Percentiles rank a stretch among this genome's conserved stretches.
These are phyloP conservation scores for Pantherophis alleghaniensis DNA, from an alignment of 2,797 vertebrate genomes.

Conservation along the genomic window DNA sequence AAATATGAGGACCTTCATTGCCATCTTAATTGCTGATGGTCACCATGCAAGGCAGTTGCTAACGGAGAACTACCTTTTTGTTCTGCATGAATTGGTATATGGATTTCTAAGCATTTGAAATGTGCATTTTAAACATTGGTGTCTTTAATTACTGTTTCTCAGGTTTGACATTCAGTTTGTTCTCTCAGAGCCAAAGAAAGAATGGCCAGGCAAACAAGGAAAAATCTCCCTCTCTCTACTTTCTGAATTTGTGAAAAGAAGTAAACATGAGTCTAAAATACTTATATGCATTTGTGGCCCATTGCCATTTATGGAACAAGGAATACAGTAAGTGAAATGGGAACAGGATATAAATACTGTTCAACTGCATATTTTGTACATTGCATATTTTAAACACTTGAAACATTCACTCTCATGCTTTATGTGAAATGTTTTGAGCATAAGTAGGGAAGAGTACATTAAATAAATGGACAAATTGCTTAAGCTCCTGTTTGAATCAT, in stretches of 20 bases:
- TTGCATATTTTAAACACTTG: not conserved
- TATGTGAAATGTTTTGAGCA: not conserved
- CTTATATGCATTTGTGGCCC: constrained; percentile 91
- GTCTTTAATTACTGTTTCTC: constrained; percentile 26
- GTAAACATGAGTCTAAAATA: constrained; percentile 73
- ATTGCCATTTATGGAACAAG: constrained; percentile 83
- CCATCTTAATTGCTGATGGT: not conserved
- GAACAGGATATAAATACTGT: not conserved
- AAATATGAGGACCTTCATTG: not conserved
- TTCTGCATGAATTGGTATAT: not conserved
- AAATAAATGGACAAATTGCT: not conserved
- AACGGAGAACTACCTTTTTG: not conserved
- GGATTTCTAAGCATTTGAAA: not conserved
- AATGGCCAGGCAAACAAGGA: constrained; percentile 82
- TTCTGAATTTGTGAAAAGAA: constrained; percentile 74
- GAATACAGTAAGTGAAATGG: constrained; percentile 76
- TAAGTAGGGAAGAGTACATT: not conserved
- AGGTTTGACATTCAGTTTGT: constrained; percentile 89
- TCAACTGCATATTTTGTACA: not conserved
- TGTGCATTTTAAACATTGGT: not conserved
- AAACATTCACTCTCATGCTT: not conserved
- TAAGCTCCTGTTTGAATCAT: not conserved
- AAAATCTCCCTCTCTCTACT: constrained; percentile 78
- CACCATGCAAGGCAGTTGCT: not conserved
- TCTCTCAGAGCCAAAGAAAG: constrained; percentile 81